Evolutionary conservation across 2,888 invertebrate species (phyloP).

Genomic region (Neoscelio sp.): DNA sequence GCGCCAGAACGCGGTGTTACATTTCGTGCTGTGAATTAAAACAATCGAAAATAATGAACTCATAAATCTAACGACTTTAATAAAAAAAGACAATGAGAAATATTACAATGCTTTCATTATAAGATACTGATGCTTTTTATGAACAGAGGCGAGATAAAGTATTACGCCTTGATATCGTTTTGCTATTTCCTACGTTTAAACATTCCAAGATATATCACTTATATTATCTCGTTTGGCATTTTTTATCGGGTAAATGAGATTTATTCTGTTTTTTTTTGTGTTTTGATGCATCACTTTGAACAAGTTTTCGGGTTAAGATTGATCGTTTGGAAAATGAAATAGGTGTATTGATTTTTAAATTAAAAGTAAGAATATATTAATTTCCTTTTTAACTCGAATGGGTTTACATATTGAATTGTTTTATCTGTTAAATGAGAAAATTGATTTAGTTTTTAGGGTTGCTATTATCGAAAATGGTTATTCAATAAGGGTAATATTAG

Average conservation of each 20-base stretch:
- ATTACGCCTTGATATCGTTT: neutral
- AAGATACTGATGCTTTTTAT: conserved; percentile 3
- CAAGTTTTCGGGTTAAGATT: too few relatives aligned
- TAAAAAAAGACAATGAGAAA: conserved; percentile 17
- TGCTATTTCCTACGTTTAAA: neutral
- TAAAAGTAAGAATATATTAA: too few relatives aligned
- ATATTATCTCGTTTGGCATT: neutral
- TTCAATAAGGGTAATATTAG: too few relatives aligned
- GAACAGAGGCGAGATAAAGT: neutral
- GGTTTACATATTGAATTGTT: too few relatives aligned
- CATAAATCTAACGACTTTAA: conserved; percentile 22
- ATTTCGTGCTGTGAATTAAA: conserved; percentile 22
- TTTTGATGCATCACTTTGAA: too few relatives aligned
- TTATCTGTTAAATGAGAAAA: too few relatives aligned
- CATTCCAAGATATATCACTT: neutral
- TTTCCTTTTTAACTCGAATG: too few relatives aligned
- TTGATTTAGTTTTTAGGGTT: too few relatives aligned
- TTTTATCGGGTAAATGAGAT: conserved; percentile 1
- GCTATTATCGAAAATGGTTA: too few relatives aligned
- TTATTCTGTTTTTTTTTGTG: too few relatives aligned
- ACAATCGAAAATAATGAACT: conserved; percentile 38
- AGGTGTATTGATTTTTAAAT: too few relatives aligned
- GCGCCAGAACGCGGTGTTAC: conserved; percentile 10
- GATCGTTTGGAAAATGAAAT: too few relatives aligned
- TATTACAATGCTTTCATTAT: conserved; percentile 22